These are phyloP conservation scores for Mycteria americana DNA, from an alignment of 2,797 vertebrate species.

Conservation along the genomic window DNA sequence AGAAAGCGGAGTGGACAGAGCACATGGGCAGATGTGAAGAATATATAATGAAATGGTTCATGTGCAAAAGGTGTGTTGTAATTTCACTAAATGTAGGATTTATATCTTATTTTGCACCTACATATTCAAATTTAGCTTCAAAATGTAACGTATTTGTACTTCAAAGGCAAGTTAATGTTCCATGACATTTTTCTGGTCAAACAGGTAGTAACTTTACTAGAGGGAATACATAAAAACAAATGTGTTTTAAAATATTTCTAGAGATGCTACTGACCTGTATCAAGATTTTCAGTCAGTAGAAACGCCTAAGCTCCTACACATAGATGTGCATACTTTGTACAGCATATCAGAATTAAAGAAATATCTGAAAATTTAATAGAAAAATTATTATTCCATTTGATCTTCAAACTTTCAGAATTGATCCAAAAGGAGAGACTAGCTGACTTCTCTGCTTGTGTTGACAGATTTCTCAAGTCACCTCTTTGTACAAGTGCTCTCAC, in stretches of 20 bases:
- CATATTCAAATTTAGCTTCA: background rate
- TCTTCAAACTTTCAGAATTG: background rate
- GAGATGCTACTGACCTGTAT: background rate
- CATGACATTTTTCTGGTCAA: background rate
- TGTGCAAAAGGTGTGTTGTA: rapidly evolving
- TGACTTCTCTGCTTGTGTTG: background rate
- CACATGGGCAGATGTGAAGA: background rate
- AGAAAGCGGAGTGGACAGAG: background rate
- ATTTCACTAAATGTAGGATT: background rate
- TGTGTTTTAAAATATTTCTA: background rate
- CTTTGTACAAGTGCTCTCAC: background rate
- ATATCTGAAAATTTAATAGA: background rate
- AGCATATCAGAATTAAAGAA: background rate
- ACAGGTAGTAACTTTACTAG: background rate
- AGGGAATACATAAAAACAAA: background rate
- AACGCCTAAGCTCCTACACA: background rate
- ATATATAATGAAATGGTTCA: background rate
- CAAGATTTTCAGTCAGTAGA: background rate
- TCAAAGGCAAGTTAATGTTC: background rate
- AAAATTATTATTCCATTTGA: background rate
- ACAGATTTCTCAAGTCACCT: background rate
- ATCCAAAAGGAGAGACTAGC: background rate
- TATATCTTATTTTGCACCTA: background rate
- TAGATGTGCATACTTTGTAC: background rate
- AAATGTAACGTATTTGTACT: background rate